These are phyloP conservation scores for Muscicapa striata DNA, from an alignment of 2,797 vertebrate genomes.

Conservation along the genomic window DNA sequence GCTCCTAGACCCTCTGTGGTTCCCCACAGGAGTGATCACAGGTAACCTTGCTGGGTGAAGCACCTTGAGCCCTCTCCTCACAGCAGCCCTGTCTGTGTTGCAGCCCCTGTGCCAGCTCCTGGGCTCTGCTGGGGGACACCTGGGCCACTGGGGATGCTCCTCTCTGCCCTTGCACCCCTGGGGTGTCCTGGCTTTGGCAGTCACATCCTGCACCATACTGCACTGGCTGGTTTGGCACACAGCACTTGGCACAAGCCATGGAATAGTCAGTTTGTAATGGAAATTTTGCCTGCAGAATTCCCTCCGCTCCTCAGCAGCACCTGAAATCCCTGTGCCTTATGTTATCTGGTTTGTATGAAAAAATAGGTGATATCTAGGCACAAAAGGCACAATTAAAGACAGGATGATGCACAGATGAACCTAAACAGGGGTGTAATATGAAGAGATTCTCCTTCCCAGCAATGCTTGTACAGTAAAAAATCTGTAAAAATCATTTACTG, in stretches of 20 bases:
- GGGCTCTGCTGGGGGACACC: neutral
- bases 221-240: fast-evolving
- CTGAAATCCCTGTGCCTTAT: neutral
- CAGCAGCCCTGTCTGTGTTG: neutral
- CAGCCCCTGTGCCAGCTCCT: neutral
- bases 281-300: neutral
- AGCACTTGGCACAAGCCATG: fast-evolving
- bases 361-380: neutral
- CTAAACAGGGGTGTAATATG: neutral
- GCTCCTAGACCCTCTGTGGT: neutral
- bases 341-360: neutral
- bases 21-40: neutral
- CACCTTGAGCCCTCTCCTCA: neutral
- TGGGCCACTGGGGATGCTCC: neutral
- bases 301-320: neutral
- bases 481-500: neutral
- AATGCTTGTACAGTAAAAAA: neutral
- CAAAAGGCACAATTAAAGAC: neutral
- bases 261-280: neutral
- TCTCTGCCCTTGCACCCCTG: neutral
- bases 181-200: neutral
- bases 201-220: neutral
- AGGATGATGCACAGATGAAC: neutral
- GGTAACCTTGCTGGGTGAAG: neutral
- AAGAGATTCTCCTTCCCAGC: neutral